These are phyloP conservation scores for Saturnia pavonia DNA, from an alignment of 2,888 invertebrate species.

Conservation along the genomic window DNA sequence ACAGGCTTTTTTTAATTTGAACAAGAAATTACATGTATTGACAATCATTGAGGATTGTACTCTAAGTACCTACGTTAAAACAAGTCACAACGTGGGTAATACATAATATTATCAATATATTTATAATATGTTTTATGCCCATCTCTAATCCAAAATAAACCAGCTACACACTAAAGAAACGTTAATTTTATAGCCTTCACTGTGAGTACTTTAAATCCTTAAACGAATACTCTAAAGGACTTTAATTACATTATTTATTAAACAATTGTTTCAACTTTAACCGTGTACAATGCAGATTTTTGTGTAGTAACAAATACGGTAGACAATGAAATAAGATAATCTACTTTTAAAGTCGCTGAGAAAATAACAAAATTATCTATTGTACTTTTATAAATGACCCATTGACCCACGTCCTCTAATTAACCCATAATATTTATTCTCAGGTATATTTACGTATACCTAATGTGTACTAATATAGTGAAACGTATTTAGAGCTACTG, in stretches of 20 bases:
- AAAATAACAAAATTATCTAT: background rate
- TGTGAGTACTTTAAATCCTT: too few species aligned
- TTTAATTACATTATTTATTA: background rate
- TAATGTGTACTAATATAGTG: background rate
- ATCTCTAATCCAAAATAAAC: too few species aligned
- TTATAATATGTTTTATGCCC: too few species aligned
- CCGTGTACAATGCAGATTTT: background rate
- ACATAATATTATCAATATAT: too few species aligned
- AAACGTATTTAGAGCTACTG: conserved; percentile 11
- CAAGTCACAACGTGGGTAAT: too few species aligned
- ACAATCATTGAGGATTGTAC: too few species aligned
- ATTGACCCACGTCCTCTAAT: background rate
- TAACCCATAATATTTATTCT: background rate
- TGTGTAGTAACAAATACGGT: background rate
- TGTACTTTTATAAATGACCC: too few species aligned
- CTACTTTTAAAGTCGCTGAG: background rate
- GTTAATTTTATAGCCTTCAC: background rate
- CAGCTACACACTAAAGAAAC: too few species aligned
- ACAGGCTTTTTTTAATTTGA: too few species aligned
- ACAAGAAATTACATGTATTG: too few species aligned
- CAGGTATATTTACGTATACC: background rate
- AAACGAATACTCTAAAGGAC: too few species aligned
- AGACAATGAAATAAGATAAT: background rate
- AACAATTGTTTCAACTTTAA: background rate
- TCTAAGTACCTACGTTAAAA: too few species aligned